Evolutionary conservation across 2,113 vertebrate species (phyloP), one percentile per base, ranked within the genome.

Genomic region (Microcebus griseorufus): DNA sequence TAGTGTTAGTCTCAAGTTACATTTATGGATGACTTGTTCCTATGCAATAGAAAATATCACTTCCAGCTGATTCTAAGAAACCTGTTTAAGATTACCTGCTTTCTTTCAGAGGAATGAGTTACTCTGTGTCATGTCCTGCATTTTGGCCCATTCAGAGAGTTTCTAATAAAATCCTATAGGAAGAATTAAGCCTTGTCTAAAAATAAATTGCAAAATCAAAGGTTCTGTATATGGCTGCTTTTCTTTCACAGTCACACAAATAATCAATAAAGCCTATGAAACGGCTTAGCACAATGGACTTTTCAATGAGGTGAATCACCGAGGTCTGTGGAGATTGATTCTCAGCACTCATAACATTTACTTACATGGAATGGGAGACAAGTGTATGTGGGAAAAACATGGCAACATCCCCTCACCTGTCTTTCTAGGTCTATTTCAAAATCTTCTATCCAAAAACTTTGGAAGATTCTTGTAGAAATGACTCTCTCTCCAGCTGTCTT

Each of bases 141-240:
- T 76, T 96, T 94, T 80, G 42, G 18, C 6, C 25, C 16, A 6
- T 27, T 80, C 14, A 58, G 65, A 80, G 13, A 93, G 10, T 20
- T 84, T 96, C 42, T 53, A 69, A 80, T 72, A 90, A 93, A 89
- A 45, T 73, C 32, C 34, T 67, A n/a, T 14, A 67, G 32, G 53
- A 76, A 88, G 55, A 72, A 60, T 82, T 86, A 60, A 93, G 83
- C 8, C 8, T 78, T 86, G 39, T 45, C 53, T 89, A 94, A 94
- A 94, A 96, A 60, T 60, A 91, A 97, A 53, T 88, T 70, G 12
- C 51, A 81, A 93, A 95, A 92, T 53, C n/a, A 45, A 92, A 86
- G 45, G 2, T 86, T 92, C 73, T 94, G 9, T 37, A 69, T 83
- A 14, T 88, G 53, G 34, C 16, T 65, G 10, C 62, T 78, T 83